phyloP scores from a whole-genome alignment of 1,140 invertebrate genomes.

The Lasioglossum albipes region DNA sequence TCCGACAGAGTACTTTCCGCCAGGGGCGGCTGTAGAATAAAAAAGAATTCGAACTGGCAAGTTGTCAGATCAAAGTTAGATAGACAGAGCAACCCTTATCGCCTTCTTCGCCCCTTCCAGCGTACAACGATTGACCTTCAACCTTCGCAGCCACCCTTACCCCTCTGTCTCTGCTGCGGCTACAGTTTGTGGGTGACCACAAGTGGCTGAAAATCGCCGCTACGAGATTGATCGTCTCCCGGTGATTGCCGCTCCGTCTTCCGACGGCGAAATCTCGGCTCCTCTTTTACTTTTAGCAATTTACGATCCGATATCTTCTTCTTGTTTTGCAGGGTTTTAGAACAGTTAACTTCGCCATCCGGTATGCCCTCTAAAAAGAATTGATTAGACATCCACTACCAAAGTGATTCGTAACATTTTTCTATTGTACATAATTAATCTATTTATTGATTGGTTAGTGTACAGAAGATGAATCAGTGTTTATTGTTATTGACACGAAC shows the following conservation, averaged over 20 bases:
- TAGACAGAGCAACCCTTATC: constrained; percentile 56
- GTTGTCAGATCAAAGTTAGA: constrained; percentile 6
- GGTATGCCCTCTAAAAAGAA: neutral
- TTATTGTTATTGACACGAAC: too few relatives aligned
- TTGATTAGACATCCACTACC: fast-evolving
- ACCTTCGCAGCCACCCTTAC: constrained; percentile 55
- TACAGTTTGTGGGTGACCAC: constrained; percentile 59
- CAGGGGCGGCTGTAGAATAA: too few relatives aligned
- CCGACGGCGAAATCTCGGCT: constrained; percentile 23
- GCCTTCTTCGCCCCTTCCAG: constrained; percentile 52
- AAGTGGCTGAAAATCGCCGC: constrained; percentile 58
- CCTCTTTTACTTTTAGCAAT: constrained; percentile 13
- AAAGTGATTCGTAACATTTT: too few relatives aligned
- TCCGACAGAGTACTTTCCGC: too few relatives aligned
- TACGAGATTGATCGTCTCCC: constrained; percentile 50
- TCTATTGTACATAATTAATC: too few relatives aligned
- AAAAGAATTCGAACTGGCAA: neutral
- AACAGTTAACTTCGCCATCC: neutral
- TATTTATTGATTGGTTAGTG: too few relatives aligned
- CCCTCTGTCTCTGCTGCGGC: constrained; percentile 45
- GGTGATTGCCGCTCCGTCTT: constrained; percentile 41
- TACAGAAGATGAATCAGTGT: too few relatives aligned
- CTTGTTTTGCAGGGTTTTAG: neutral
- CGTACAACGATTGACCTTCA: constrained; percentile 67
- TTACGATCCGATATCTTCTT: constrained; percentile 10